Base-by-base conservation (phyloP, 2,113 vertebrate species). In the Muscicapa adusta region DNA sequence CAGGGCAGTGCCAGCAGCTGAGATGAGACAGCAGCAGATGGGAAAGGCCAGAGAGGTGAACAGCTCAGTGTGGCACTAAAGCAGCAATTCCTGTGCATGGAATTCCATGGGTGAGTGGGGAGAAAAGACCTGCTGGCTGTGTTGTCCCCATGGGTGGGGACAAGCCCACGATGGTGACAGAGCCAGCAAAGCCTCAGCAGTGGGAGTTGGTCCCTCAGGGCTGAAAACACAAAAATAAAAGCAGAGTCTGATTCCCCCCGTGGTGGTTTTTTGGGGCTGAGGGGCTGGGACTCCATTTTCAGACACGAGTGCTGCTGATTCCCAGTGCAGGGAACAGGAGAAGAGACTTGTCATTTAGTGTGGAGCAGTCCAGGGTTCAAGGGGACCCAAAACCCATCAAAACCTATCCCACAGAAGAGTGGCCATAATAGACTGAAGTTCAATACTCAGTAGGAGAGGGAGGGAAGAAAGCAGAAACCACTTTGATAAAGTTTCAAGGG, bases 401-500 rank as follows among this genome's bases (percentile, higher is more conserved):
- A 51, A 65, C n/a, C 26, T 23, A 1, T 8, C 76, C 72, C 33
- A 28, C 34, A 15, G 26, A 38, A 74, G 38, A 78, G 70, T 43
- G 87, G 24, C 81, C 8, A 0, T 42, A n/a, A 81, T 17, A 53
- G 56, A 63, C 51, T 81, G 77, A 47, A 75, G 81, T 93, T 95
- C 60, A 87, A 17, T 36, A 36, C 68, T 81, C 6, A 0, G 15
- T 28, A 74, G 76, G 76, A 61, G 48, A 3, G 31, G 34, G 19
- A n/a, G 31, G 23, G 14, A 2, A 4, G 3, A 12, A 0, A 47
- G 65, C 34, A 71, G 57, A 71, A 87, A 75, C 18, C 45, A 33
- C 70, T 94, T 26, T 89, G 87, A 66, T 56, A 87, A 84, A 75
- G 70, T 85, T 78, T 87, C 94, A 96, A 95, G 43, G 28, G 68